Percentiles rank a stretch among this genome's conserved stretches.
These are phyloP conservation scores for Gallinago media DNA, from an alignment of 2,113 vertebrate genomes.

Conservation along the genomic window DNA sequence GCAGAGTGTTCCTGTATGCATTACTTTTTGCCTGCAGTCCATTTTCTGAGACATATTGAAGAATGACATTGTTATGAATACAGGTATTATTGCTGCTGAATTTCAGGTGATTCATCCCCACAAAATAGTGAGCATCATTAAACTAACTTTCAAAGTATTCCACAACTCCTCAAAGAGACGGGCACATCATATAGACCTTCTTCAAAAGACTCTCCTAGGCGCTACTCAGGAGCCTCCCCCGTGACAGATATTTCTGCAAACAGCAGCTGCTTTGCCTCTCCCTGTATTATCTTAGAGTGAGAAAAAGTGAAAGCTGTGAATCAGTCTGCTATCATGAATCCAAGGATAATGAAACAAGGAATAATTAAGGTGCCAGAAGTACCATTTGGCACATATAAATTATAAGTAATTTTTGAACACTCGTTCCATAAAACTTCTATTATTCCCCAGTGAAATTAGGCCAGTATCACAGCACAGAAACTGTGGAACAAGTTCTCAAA, in stretches of 20 bases:
- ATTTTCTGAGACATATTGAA: not conserved
- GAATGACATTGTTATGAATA: not conserved
- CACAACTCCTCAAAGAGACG: not conserved
- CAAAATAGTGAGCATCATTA: not conserved
- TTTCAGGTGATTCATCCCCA: not conserved
- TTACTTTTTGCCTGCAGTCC: not conserved
- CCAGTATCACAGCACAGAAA: not conserved
- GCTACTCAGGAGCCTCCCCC: not conserved
- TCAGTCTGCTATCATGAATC: not conserved
- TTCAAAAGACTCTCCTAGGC: not conserved
- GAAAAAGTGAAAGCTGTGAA: not conserved
- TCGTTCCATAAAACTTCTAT: not conserved
- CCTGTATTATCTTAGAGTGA: not conserved
- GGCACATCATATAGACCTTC: not conserved
- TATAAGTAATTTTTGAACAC: not conserved
- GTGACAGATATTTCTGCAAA: not conserved
- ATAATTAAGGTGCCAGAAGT: slow-evolving; percentile 21
- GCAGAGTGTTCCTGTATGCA: not conserved
- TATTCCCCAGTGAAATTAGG: not conserved
- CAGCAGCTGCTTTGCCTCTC: slow-evolving; percentile 7
- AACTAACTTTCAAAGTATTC: not conserved
- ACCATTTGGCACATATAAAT: slow-evolving; percentile 34
- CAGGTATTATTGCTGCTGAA: not conserved
- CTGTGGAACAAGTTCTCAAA: not conserved
- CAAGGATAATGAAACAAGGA: slow-evolving; percentile 14